Base-by-base conservation (phyloP, 2,797 vertebrate genomes). In the Acipenser ruthenus region DNA sequence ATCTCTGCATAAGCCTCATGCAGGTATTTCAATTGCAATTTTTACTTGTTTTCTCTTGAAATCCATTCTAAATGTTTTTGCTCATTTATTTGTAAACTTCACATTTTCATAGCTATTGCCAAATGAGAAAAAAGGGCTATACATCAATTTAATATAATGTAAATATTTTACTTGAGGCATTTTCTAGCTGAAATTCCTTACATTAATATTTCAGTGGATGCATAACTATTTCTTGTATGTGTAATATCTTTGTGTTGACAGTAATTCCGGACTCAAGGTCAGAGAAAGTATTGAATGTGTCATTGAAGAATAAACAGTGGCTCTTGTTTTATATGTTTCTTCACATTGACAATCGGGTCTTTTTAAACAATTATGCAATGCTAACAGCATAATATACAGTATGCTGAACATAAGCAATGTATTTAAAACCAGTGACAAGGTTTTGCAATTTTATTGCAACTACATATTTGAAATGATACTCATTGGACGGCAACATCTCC, bases 151-250 rank as follows among this genome's bases (percentile, higher is more conserved):
- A 62, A 6, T 69, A 55, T 77, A 74, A 69, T 62, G 13, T 70
- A 75, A 82, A 79, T 72, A 74, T 77, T 82, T 81, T 79, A 77
- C 67, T 76, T 59, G 8, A 82, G 64, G n/a, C 69, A 76, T 80
- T 83, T 81, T 11, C 72, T 83, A 79, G 79, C 65, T 76, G 72
- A 77, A 79, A 83, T 70, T 23, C n/a, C 55, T 86, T 76, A 77
- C 68, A 82, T 83, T 83, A 80, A 74, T 82, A 72, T 51, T 75
- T 74, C 71, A 80, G 73, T 68, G 65, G 62, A 77, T 74, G 69
- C 70, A 77, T 82, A 81, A 81, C 84, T 82, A 10, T 86, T 2
- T 53, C 10, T 70, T 56, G 72, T 75, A 69, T 66, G 70, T 76
- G 68, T 71, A 74, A 77, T 62, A 79, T 78, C 13, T 61, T 76